Evolutionary conservation across 2,888 invertebrate species (phyloP).

Genomic region (Papilio demoleus): DNA sequence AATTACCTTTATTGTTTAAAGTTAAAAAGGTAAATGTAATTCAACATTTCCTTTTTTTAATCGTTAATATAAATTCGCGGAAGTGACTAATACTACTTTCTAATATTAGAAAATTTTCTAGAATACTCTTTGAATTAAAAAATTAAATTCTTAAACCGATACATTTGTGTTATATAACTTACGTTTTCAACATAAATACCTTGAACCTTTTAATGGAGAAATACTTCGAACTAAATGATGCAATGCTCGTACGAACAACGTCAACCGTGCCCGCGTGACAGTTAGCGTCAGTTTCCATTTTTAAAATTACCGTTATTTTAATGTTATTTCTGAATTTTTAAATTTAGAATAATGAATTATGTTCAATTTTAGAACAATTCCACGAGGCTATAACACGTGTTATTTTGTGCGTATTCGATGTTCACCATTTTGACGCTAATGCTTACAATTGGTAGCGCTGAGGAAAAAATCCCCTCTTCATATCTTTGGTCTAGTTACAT

Average conservation of each 20-base stretch:
- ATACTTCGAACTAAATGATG: constrained; percentile 1
- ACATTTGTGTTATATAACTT: neutral
- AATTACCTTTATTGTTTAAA: too few species aligned
- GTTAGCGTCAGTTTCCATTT: constrained; percentile 10
- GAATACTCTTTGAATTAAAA: too few species aligned
- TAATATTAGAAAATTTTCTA: too few species aligned
- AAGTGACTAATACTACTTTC: too few species aligned
- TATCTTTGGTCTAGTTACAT: neutral
- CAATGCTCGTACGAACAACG: neutral
- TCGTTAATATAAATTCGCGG: too few species aligned
- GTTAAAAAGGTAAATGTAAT: too few species aligned
- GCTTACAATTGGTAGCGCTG: neutral
- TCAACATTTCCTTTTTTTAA: too few species aligned
- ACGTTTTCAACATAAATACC: neutral
- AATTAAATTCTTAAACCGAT: neutral
- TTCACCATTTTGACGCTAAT: neutral
- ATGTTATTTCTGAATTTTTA: neutral
- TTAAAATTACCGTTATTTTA: neutral
- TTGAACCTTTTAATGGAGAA: neutral
- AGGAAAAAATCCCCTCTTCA: neutral
- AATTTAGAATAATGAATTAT: neutral
- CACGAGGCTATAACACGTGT: too few species aligned
- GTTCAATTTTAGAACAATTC: neutral
- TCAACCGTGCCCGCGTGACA: neutral
- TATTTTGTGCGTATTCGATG: neutral